Evolutionary conservation across 2,113 vertebrate species (phyloP).

Genomic region (Uria lomvia): DNA sequence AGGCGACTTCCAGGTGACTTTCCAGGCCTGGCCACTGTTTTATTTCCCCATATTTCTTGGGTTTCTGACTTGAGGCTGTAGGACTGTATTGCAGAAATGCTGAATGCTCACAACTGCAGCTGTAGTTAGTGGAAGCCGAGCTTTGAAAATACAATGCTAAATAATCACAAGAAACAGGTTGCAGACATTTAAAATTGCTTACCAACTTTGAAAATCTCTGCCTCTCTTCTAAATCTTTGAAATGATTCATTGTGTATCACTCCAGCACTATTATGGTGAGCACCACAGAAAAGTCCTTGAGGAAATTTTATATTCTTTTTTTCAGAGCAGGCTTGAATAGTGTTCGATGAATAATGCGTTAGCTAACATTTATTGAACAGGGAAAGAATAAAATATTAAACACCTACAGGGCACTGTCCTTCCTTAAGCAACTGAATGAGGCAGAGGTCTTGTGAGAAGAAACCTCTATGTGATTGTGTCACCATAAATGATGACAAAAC

Average conservation of each 20-base stretch:
- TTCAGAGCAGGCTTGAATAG: background rate
- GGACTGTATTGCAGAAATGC: background rate
- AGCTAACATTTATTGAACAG: background rate
- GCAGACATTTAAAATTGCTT: background rate
- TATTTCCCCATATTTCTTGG: background rate
- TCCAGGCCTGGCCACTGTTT: background rate
- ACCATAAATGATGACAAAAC: background rate
- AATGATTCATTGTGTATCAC: background rate
- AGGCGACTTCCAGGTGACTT: background rate
- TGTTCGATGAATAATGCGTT: background rate
- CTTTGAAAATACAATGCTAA: background rate
- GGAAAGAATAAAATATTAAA: constrained; percentile 32
- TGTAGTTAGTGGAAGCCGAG: background rate
- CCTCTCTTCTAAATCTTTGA: background rate
- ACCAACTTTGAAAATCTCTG: background rate
- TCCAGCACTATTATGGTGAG: background rate
- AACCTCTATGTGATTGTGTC: background rate
- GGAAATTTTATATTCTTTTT: background rate
- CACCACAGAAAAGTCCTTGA: constrained; percentile 15
- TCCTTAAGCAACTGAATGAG: background rate
- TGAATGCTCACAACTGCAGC: background rate
- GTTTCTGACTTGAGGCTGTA: background rate
- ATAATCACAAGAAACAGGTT: background rate
- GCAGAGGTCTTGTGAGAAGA: background rate
- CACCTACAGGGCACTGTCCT: background rate